Percentiles rank a stretch among this genome's conserved stretches.
phyloP scores from a whole-genome alignment of 2,113 vertebrate genomes.

The Pelecanus crispus region DNA sequence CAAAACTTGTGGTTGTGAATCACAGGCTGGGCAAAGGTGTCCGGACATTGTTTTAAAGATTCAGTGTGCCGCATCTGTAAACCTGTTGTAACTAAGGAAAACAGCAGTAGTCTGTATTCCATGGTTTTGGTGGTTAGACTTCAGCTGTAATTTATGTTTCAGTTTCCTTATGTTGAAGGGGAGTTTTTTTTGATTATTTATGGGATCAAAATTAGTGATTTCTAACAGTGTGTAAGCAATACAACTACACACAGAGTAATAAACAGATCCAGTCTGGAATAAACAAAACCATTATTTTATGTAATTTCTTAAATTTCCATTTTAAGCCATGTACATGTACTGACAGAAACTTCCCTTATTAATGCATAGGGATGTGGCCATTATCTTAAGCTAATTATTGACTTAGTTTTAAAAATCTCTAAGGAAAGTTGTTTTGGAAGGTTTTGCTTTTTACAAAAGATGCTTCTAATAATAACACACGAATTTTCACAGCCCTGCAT shows the following conservation, averaged over 20 bases:
- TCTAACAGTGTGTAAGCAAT: background rate
- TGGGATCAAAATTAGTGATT: background rate
- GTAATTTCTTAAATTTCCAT: background rate
- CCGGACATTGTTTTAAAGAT: background rate
- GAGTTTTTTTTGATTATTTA: background rate
- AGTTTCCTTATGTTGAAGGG: background rate
- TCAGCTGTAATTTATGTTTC: background rate
- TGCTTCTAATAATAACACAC: background rate
- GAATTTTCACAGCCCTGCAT: background rate
- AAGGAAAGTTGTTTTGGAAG: background rate
- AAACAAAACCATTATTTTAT: background rate
- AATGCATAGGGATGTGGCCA: fast-evolving
- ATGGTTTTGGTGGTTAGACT: background rate
- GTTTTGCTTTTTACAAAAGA: background rate
- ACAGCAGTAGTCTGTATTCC: background rate
- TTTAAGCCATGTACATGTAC: background rate
- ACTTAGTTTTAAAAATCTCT: background rate
- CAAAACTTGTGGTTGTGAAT: background rate
- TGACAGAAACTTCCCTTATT: background rate
- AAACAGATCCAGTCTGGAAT: background rate
- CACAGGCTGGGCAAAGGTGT: background rate
- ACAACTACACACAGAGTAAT: background rate
- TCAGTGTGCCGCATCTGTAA: background rate
- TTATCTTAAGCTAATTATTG: background rate
- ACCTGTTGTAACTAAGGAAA: background rate